phyloP scores from a whole-genome alignment of 2,797 vertebrate species.

The Carcharodon carcharias region DNA sequence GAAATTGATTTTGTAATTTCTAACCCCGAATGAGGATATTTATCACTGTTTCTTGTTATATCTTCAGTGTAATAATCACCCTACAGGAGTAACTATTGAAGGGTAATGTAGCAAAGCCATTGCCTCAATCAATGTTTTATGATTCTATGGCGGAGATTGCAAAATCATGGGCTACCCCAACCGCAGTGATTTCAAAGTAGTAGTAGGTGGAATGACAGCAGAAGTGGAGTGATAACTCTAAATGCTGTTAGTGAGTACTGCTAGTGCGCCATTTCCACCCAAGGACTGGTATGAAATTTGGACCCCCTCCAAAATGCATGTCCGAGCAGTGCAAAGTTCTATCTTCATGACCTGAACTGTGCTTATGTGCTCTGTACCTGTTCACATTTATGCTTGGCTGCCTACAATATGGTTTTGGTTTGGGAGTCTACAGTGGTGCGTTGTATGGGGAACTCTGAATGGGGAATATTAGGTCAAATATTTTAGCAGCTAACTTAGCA shows the following conservation, averaged over 20 bases:
- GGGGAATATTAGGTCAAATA: background rate
- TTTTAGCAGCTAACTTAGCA: background rate
- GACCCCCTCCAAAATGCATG: background rate
- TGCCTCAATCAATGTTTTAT: background rate
- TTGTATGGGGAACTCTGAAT: too few species aligned
- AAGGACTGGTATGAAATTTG: background rate
- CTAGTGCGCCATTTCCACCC: background rate
- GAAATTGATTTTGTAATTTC: background rate
- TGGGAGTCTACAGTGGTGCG: background rate
- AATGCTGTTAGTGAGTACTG: background rate
- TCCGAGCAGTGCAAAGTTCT: background rate
- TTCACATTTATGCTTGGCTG: background rate
- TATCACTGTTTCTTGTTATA: background rate
- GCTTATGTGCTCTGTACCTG: background rate
- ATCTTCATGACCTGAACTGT: background rate
- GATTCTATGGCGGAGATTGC: background rate
- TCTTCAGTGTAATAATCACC: background rate
- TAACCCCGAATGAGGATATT: background rate
- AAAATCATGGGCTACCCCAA: background rate
- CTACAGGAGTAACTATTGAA: background rate
- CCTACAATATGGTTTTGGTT: background rate
- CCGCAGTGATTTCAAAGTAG: background rate
- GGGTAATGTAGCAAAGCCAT: background rate
- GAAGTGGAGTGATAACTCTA: background rate
- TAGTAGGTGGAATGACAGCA: background rate